These are phyloP conservation scores for Balaenoptera acutorostrata DNA, from an alignment of 2,113 vertebrate species.

Conservation along the genomic window DNA sequence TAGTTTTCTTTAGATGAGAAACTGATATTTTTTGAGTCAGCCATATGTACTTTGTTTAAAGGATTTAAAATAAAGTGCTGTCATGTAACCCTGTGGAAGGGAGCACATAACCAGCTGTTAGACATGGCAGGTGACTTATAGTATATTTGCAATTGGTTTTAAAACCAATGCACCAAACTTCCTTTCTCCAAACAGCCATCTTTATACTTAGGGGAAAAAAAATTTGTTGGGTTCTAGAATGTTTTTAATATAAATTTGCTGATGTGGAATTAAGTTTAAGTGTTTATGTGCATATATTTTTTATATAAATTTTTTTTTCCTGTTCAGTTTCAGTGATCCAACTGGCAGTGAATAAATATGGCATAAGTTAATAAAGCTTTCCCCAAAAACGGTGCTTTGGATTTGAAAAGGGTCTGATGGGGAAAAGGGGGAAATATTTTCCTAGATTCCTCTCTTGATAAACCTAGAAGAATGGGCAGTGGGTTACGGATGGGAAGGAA, in stretches of 20 bases:
- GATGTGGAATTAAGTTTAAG: conserved; percentile 78
- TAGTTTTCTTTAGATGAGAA: conserved; percentile 85
- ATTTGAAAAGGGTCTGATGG: conserved; percentile 62
- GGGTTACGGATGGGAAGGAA: conserved; percentile 18
- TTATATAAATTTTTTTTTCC: conserved; percentile 76
- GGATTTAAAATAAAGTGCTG: conserved; percentile 64
- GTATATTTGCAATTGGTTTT: conserved; percentile 56
- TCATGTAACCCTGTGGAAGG: conserved; percentile 43
- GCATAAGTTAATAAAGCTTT: conserved; percentile 75
- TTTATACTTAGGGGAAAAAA: conserved; percentile 76
- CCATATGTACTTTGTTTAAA: conserved; percentile 86
- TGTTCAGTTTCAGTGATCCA: conserved; percentile 75
- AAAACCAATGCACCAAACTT: conserved; percentile 73
- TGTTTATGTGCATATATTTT: conserved; percentile 78
- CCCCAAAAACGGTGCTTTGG: conserved; percentile 72
- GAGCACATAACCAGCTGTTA: conserved; percentile 56
- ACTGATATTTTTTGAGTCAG: conserved; percentile 83
- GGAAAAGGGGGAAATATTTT: background rate
- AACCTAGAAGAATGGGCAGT: conserved; percentile 45
- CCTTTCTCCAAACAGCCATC: conserved; percentile 84
- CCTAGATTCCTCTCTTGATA: conserved; percentile 63
- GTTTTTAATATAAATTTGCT: conserved; percentile 84
- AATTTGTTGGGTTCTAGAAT: conserved; percentile 75
- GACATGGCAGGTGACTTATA: conserved; percentile 58
- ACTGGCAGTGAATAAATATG: conserved; percentile 75